Evolutionary conservation across 64 coral and sea anemone species (phyloP), one percentile per base, ranked within the genome.

Genomic region (Pocillopora damicornis): DNA sequence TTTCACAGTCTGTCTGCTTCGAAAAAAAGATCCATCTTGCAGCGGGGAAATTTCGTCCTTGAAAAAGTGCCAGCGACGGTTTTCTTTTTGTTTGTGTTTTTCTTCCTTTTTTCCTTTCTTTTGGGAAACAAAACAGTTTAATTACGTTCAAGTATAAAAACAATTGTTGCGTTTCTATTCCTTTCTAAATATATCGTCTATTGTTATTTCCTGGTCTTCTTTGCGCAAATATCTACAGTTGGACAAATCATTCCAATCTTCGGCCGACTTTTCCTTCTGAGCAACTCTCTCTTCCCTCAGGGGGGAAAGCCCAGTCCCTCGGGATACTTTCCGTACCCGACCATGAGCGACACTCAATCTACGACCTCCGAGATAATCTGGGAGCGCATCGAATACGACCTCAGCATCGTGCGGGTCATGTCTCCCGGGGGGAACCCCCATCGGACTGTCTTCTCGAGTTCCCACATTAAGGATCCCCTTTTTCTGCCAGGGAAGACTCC

Each of bases 101-200:
- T 51, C 7, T 51, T 51, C 7, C 7, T 51, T 7, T 51, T 51
- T 51, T 51, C 7, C 7, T 51, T 51, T 51, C 42, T 51, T 51
- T 51, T 51, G 42, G 42, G 42, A 7, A 51, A 51, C 42, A 51
- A 51, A 4, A 4, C 22, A 71, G 30, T 30, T 30, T 30, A 71
- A 23, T 20, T 9, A 20, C 18, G 5, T 4, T 71, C 23, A 60
- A 61, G 15, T 13, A 60, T 11, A 23, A 9, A 16, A 15, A 81
- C 18, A 15, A n/a, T 56, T 25, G 42, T 51, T 18, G 35, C 35
- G 1, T 74, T 79, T 76, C 67, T 86, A 95, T 23, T 92, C 81
- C 57, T 95, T 95, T 13, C 90, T 74, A 82, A 95, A 95, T 72
- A 95, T 87, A 89, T 95, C 94, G 58, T 95, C 94, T 18, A 95